phyloP scores from a whole-genome alignment of 2,888 invertebrate genomes.

The Augiades crinisus region DNA sequence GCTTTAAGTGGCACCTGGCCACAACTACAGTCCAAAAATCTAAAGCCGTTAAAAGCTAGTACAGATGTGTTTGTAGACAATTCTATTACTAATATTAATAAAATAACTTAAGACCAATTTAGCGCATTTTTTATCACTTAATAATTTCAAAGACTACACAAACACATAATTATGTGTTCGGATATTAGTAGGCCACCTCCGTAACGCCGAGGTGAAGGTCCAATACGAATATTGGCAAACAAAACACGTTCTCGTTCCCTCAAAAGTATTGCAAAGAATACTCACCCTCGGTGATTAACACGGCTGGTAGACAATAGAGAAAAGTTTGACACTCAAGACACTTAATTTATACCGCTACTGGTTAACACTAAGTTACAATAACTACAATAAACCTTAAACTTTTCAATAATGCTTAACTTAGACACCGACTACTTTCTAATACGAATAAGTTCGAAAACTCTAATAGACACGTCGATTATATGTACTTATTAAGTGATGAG shows the following conservation, averaged over 20 bases:
- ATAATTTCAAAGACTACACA: no score
- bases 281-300: slow-evolving; percentile 5
- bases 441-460: no score
- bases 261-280: slow-evolving; percentile 12
- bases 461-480: no score
- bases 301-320: not conserved
- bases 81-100: no score
- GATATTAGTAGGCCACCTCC: slow-evolving; percentile 1
- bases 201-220: not conserved
- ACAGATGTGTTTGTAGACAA: no score
- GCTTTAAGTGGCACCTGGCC: no score
- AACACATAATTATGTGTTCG: not conserved
- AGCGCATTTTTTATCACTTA: not conserved
- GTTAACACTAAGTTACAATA: no score
- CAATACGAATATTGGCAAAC: slow-evolving; percentile 10
- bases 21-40: no score
- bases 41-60: no score
- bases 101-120: no score
- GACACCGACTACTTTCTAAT: not conserved
- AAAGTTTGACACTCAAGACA: not conserved
- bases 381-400: slow-evolving; percentile 3
- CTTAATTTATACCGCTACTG: slow-evolving; percentile 1
- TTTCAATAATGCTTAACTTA: not conserved
- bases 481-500: no score
- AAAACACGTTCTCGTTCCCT: slow-evolving; percentile 7